phyloP scores from a whole-genome alignment of 1,140 invertebrate genomes.

The Augochlora pura region DNA sequence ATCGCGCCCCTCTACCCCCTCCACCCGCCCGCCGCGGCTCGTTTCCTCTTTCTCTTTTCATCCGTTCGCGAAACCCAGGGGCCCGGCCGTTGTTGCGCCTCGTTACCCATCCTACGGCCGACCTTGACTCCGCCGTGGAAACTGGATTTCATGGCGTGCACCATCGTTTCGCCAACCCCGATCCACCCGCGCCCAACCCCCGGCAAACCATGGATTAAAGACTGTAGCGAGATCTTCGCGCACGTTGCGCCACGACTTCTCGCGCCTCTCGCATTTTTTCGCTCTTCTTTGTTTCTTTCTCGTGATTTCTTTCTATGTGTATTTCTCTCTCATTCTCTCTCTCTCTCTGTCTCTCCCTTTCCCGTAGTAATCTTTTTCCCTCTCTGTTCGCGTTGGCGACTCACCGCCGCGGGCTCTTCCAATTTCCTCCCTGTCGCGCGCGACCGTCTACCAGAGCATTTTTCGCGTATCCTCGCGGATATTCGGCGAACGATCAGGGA shows the following conservation, averaged over 20 bases:
- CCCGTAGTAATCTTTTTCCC: not conserved
- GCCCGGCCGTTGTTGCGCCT: conserved; percentile 64
- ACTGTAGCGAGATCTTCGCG: conserved; percentile 38
- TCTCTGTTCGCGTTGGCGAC: conserved; percentile 36
- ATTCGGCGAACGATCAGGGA: conserved; percentile 39
- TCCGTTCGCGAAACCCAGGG: conserved; percentile 45
- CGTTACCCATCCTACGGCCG: conserved; percentile 63
- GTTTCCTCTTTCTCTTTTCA: conserved; percentile 53
- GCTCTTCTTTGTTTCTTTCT: not conserved
- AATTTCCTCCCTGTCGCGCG: conserved; percentile 64
- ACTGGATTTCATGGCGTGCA: conserved; percentile 63
- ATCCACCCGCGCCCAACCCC: conserved; percentile 14
- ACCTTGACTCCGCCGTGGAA: conserved; percentile 64
- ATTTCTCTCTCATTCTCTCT: not conserved
- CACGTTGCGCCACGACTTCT: conserved; percentile 47
- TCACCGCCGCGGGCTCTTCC: conserved; percentile 59
- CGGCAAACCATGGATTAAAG: conserved; percentile 52
- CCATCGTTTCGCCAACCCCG: conserved; percentile 19
- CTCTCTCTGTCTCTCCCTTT: not conserved
- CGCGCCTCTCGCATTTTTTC: conserved; percentile 5
- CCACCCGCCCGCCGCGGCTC: conserved; percentile 18
- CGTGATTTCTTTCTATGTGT: too few relatives aligned
- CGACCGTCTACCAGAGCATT: conserved; percentile 38
- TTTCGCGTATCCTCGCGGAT: conserved; percentile 41
- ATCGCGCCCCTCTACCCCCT: conserved; percentile 10